Conservation (phyloP, 2,888 invertebrate genomes). For the Chelonus formosanus region DNA sequence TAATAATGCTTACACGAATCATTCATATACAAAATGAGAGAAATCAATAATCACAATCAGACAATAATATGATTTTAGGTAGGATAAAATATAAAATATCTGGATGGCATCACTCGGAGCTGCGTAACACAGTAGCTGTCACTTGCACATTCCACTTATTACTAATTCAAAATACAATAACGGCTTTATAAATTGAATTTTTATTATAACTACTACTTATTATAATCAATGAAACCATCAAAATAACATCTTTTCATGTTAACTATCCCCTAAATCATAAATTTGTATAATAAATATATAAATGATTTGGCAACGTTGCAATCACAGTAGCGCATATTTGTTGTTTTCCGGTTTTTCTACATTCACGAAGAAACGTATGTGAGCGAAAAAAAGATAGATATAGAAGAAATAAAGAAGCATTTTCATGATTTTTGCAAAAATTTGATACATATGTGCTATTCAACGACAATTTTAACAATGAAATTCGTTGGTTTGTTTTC, state of each 20-base stretch:
- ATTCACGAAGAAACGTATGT: background rate
- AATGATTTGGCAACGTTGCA: constrained; percentile 60
- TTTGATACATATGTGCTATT: no score
- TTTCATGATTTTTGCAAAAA: no score
- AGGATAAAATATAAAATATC: constrained; percentile 45
- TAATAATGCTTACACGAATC: constrained; percentile 6
- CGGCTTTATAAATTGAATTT: constrained; percentile 50
- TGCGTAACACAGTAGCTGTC: constrained; percentile 65
- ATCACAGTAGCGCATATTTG: constrained; percentile 46
- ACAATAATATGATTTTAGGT: constrained; percentile 9
- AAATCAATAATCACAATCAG: background rate
- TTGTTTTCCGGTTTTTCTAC: constrained; percentile 11
- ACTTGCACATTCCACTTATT: constrained; percentile 63
- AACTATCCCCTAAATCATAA: constrained; percentile 47
- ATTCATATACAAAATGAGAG: background rate
- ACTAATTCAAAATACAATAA: constrained; percentile 53
- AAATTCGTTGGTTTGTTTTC: no score
- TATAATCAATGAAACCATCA: constrained; percentile 40
- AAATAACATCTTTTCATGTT: constrained; percentile 42
- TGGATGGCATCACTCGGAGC: constrained; percentile 58
- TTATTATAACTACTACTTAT: constrained; percentile 29
- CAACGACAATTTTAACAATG: no score
- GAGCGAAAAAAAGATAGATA: background rate
- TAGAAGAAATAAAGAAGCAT: no score
- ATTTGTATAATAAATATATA: constrained; percentile 52